Evolutionary conservation across 2,888 invertebrate species (phyloP).

Genomic region (Monochamus alternatus): DNA sequence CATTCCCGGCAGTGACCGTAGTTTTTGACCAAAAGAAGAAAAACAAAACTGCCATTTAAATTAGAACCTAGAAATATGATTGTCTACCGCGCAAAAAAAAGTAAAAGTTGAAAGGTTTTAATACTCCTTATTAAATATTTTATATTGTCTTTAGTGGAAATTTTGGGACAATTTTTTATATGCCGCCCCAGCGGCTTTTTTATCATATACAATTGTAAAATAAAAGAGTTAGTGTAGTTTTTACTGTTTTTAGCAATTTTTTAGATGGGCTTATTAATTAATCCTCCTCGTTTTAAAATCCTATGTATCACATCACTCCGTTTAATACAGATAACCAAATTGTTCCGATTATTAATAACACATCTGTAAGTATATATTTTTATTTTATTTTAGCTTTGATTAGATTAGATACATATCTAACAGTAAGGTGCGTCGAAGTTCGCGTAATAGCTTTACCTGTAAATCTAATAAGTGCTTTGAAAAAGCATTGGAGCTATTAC

Average conservation of each 20-base stretch:
- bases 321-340: constrained; percentile 42
- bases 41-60: constrained; percentile 66
- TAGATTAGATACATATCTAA: constrained; percentile 53
- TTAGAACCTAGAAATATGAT: constrained; percentile 52
- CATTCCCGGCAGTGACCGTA: constrained; percentile 68
- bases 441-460: constrained; percentile 39
- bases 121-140: constrained; percentile 68
- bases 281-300: constrained; percentile 49
- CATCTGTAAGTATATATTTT: constrained; percentile 54
- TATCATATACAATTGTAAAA: constrained; percentile 70
- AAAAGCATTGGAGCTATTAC: constrained; percentile 34
- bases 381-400: constrained; percentile 47
- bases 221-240: constrained; percentile 68
- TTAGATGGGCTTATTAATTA: constrained; percentile 59
- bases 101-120: constrained; percentile 60
- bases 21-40: constrained; percentile 65
- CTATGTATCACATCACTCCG: constrained; percentile 54
- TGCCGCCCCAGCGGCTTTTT: constrained; percentile 68
- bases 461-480: constrained; percentile 41
- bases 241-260: constrained; percentile 61
- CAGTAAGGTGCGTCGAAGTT: constrained; percentile 37
- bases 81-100: constrained; percentile 59
- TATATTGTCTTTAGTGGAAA: constrained; percentile 67
- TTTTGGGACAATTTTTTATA: constrained; percentile 69
- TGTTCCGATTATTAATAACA: constrained; percentile 44